These are phyloP conservation scores for Ormyrus pomaceus DNA, from an alignment of 2,888 invertebrate genomes.

Conservation along the genomic window DNA sequence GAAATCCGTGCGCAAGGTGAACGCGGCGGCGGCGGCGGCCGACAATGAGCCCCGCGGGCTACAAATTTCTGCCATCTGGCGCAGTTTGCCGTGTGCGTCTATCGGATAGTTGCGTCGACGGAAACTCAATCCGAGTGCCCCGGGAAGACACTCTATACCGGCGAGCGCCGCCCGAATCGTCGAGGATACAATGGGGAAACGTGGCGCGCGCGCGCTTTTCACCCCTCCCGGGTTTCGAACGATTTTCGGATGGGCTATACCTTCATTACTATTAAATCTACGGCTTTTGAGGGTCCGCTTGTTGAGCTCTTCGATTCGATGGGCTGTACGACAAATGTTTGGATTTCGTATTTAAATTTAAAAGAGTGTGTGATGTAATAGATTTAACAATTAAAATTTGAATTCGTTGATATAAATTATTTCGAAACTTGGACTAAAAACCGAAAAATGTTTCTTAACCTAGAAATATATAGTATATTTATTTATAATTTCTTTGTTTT, in stretches of 20 bases:
- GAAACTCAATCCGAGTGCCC: constrained; percentile 47
- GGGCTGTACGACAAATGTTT: too few species aligned
- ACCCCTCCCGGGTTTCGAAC: background rate
- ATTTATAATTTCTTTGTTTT: too few species aligned
- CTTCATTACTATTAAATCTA: constrained; percentile 17
- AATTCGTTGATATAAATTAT: too few species aligned
- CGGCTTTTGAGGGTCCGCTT: too few species aligned
- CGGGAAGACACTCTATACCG: constrained; percentile 32
- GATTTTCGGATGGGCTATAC: constrained; percentile 2
- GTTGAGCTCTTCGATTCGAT: too few species aligned
- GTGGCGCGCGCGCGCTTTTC: background rate
- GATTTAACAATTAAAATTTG: too few species aligned
- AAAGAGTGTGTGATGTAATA: too few species aligned
- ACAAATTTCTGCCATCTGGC: constrained; percentile 59
- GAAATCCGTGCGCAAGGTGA: constrained; percentile 44
- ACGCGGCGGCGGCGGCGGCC: constrained; percentile 45
- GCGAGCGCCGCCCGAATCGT: background rate
- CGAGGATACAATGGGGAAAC: constrained; percentile 21
- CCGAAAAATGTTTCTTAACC: too few species aligned
- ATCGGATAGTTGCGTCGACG: constrained; percentile 20
- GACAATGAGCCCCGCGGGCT: constrained; percentile 15
- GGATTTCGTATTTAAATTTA: too few species aligned
- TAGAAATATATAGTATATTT: too few species aligned
- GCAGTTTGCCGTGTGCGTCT: constrained; percentile 5
- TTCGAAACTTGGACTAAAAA: too few species aligned